These are phyloP conservation scores for Scaptodrosophila latifasciaeformis DNA, from an alignment of 2,888 invertebrate species.

Conservation along the genomic window DNA sequence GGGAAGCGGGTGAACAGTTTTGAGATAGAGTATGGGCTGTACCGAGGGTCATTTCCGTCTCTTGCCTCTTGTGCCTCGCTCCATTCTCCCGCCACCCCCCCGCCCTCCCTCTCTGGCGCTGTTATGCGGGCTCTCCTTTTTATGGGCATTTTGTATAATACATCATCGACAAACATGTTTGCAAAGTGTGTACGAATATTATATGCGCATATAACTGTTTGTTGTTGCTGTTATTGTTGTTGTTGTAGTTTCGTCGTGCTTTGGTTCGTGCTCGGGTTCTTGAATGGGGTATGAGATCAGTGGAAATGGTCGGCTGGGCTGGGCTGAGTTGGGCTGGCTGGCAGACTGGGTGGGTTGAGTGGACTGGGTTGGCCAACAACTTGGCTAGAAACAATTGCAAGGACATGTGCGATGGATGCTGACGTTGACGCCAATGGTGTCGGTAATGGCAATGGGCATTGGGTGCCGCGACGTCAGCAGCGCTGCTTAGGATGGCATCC, in stretches of 20 bases:
- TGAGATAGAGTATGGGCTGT: too few relatives aligned
- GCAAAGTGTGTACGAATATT: slow-evolving; percentile 71
- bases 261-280: slow-evolving; percentile 1
- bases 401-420: slow-evolving; percentile 71
- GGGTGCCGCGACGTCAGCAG: slow-evolving; percentile 16
- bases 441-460: slow-evolving; percentile 47
- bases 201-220: slow-evolving; percentile 70
- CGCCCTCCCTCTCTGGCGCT: slow-evolving; percentile 64
- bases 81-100: slow-evolving; percentile 2
- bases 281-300: too few relatives aligned
- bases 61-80: too few relatives aligned
- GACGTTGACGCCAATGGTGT: slow-evolving; percentile 70
- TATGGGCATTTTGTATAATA: slow-evolving; percentile 72
- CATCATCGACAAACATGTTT: slow-evolving; percentile 74
- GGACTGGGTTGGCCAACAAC: slow-evolving; percentile 9
- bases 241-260: slow-evolving; percentile 47
- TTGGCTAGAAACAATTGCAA: slow-evolving; percentile 70
- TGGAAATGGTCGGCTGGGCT: too few relatives aligned
- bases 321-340: slow-evolving; percentile 1
- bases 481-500: slow-evolving; percentile 16
- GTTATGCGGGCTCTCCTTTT: slow-evolving; percentile 68
- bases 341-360: not conserved
- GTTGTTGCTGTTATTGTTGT: slow-evolving; percentile 33
- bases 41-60: slow-evolving; percentile 8
- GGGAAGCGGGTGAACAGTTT: too few relatives aligned